Conservation (phyloP, 2,797 vertebrate species). For the Cuniculus paca region DNA sequence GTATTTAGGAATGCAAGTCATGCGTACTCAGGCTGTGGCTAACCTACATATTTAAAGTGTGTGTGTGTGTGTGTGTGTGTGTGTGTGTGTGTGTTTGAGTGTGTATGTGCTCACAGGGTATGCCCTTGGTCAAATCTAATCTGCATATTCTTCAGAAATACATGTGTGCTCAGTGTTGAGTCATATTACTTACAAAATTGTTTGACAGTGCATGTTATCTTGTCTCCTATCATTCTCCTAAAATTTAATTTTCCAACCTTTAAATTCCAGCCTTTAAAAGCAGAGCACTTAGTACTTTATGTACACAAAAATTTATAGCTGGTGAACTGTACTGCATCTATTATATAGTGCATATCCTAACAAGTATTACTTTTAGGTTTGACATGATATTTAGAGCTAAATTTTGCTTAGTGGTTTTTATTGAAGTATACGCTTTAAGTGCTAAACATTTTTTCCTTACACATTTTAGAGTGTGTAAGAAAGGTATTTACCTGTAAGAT, state of each 20-base stretch:
- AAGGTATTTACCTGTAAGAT: not conserved
- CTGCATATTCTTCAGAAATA: not conserved
- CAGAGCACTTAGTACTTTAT: not conserved
- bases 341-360: not conserved
- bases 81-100: not conserved
- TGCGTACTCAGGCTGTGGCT: not conserved
- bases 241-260: not conserved
- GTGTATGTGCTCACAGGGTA: not conserved
- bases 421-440: not conserved
- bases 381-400: not conserved
- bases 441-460: not conserved
- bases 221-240: not conserved
- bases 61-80: not conserved
- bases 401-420: not conserved
- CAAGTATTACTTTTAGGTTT: not conserved
- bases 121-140: conserved; percentile 23
- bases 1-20: conserved; percentile 54
- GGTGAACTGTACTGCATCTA: not conserved
- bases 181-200: not conserved
- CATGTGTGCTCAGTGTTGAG: not conserved
- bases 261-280: not conserved
- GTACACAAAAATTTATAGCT: not conserved
- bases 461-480: conserved; percentile 1
- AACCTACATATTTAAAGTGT: not conserved
- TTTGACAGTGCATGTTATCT: conserved; percentile 15